Evolutionary conservation across 2,797 vertebrate species (phyloP), one percentile per base, ranked within the genome.

Genomic region (Gorsachius magnificus): DNA sequence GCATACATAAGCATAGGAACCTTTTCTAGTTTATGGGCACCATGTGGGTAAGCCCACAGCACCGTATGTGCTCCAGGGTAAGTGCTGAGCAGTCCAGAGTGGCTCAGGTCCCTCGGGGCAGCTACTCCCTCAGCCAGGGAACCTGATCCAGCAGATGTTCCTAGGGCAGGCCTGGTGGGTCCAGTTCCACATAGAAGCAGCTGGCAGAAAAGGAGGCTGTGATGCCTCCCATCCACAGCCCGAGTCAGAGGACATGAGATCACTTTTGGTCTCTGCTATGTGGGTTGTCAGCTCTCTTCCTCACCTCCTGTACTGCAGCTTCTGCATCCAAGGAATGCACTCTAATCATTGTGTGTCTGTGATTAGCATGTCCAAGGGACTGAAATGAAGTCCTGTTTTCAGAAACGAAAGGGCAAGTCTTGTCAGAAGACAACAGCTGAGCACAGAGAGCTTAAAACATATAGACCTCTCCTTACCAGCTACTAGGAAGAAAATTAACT

Each of bases 191-290:
- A 9, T 0, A 18, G 54, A 69, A 66, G 77, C 36, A 28, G 16
- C n/a, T 61, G 50, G 43, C 51, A 93, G 58, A 46, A 54, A 53
- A 78, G 28, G 36, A 54, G 29, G 41, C 36, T 76, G 53, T 64
- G 57, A 54, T 46, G 36, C 10, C 31, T 18, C 15, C 26, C 20
- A 8, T 26, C 36, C 45, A 11, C 12, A 65, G 45, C 11, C 26
- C 0, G 2, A 89, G 57, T 5, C 41, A 86, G 63, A 65, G 38
- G 61, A 41, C 7, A 2, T 4, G 10, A 16, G 9, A 61, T 84
- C 65, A 1, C 0, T 41, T 18, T 25, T 35, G 33, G 24, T 36
- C 29, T 69, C 0, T 2, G 26, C 35, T 38, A 1, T 0, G 1
- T 25, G 54, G 10, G 36, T 50, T 72, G 13, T 28, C 66, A 56